phyloP scores from a whole-genome alignment of 2,888 invertebrate species.

The Meteorus colon region DNA sequence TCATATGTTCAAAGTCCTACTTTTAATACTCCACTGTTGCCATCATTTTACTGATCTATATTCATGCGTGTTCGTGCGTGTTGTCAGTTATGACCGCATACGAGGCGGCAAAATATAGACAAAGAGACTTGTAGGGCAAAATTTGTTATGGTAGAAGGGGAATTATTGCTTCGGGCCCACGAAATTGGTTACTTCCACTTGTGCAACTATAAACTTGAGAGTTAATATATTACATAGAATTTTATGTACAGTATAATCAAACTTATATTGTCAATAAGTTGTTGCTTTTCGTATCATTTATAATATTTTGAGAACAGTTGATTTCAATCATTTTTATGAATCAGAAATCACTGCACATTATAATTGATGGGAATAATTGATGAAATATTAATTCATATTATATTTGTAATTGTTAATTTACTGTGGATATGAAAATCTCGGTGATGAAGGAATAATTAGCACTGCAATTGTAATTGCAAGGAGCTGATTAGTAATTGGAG shows the following conservation, averaged over 20 bases:
- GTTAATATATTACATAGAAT: neutral
- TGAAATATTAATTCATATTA: neutral
- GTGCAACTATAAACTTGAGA: neutral
- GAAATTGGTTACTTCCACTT: neutral
- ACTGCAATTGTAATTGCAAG: neutral
- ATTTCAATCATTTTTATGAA: too few species aligned
- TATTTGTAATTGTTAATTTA: neutral
- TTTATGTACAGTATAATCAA: neutral
- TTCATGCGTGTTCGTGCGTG: neutral
- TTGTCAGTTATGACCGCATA: neutral
- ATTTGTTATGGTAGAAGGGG: neutral
- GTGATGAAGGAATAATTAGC: neutral
- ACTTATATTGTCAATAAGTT: neutral
- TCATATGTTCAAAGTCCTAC: neutral
- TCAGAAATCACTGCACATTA: too few species aligned
- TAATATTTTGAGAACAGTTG: too few species aligned
- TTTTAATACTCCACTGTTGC: neutral
- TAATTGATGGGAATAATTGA: too few species aligned
- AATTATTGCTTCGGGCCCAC: neutral
- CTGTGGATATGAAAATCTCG: neutral
- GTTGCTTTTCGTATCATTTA: neutral
- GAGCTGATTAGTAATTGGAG: conserved; percentile 5
- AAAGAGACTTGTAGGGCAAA: conserved; percentile 2
- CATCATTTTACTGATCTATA: neutral
- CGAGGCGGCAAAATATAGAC: neutral